Base-by-base conservation (phyloP, 2,888 invertebrate genomes). In the Epinotia brunnichana region DNA sequence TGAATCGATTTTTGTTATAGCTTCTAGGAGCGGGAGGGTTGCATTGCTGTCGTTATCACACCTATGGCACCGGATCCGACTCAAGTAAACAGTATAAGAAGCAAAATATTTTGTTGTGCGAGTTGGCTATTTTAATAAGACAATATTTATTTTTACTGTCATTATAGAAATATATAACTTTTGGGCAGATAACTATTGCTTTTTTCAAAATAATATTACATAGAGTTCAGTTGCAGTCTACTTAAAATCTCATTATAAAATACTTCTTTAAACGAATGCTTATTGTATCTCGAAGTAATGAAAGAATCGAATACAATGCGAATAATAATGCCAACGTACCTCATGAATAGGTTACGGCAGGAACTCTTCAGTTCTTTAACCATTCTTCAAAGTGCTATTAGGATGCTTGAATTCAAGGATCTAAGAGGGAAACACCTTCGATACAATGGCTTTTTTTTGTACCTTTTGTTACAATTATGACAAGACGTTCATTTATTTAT, bases 361-460 rank as follows among this genome's bases (percentile, higher is more conserved):
- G 29, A 29, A 21, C 21, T 56, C 11, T 56, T 21, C 57, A 29
- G 7, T 57, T 57, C 29, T n/a, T 29, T 29, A 24, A 7, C 29
- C 29, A 29, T 57, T 57, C 29, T 57, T 15, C 24, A 57, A 24
- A 29, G 29, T 57, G 29, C 57, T 57, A 29, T 57, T 57, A 57
- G 29, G 29, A 29, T 57, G 56, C 56, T 56, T n/a, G 29, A 29
- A 29, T 29, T 29, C 29, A n/a, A n/a, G 29, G 57, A 29, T 10
- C 29, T 29, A 29, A 15, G 3, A 24, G 15, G 57, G 24, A 29
- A 57, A 57, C 57, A 57, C 57, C 2, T 57, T 21, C 24, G 56
- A 57, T 57, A 29, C 29, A 57, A 57, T 57, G 29, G 57, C n/a
- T 57, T 29, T 1, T 57, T 57, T 29, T 57, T n/a, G 7, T 2